Conservation (phyloP, 2,888 invertebrate genomes). For the Alviniconcha strummeri region DNA sequence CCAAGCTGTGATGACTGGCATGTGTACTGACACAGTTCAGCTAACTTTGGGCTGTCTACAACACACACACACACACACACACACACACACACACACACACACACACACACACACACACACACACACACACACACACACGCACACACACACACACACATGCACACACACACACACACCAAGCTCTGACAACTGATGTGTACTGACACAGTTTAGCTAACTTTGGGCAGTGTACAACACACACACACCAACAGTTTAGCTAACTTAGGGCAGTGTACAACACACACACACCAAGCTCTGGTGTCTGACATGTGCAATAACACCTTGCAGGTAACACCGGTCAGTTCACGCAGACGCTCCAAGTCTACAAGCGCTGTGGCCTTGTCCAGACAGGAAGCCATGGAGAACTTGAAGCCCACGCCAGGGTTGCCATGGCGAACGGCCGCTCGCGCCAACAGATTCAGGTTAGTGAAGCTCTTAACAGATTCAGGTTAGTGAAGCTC, state of each 20-base stretch:
- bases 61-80: neutral
- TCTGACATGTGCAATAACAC: neutral
- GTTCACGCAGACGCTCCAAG: conserved; percentile 49
- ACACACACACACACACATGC: neutral
- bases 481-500: too few species aligned
- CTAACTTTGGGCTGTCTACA: neutral
- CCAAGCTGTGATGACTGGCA: too few species aligned
- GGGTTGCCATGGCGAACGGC: conserved; percentile 73
- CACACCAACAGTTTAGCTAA: neutral
- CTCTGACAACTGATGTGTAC: neutral
- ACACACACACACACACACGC: neutral
- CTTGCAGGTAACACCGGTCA: conserved; percentile 52
- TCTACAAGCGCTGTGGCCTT: conserved; percentile 46
- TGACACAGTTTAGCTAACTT: too few species aligned
- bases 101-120: neutral
- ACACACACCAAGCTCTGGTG: neutral
- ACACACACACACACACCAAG: neutral
- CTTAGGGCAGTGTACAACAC: neutral
- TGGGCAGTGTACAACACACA: neutral
- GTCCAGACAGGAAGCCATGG: conserved; percentile 44
- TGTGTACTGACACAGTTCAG: too few species aligned
- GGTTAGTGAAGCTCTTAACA: too few species aligned
- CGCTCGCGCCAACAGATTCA: conserved; percentile 65
- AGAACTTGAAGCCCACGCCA: conserved; percentile 55
- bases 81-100: neutral